A percentile compares a stretch with the other conserved stretches of the same genome.
phyloP scores from a whole-genome alignment of 2,797 vertebrate genomes.

The Pangasius macronema region DNA sequence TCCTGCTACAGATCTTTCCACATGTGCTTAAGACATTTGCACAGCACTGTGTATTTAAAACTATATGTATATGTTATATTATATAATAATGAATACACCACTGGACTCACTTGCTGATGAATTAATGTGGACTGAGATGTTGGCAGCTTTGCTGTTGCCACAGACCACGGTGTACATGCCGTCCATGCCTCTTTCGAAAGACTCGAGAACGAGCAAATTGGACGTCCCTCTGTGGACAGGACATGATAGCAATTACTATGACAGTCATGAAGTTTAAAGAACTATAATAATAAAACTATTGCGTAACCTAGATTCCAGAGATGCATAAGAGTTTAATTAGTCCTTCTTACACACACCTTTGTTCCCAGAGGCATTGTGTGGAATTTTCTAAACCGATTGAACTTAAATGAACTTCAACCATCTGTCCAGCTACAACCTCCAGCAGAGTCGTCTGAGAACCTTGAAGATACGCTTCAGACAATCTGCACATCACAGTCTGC shows the following conservation, averaged over 20 bases:
- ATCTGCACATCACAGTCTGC: constrained; percentile 39
- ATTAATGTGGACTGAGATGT: constrained; percentile 33
- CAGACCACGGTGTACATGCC: constrained; percentile 38
- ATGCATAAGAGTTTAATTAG: background rate
- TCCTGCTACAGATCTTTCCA: constrained; percentile 7
- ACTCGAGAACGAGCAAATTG: background rate
- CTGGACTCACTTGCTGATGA: constrained; percentile 44
- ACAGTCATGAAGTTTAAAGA: background rate
- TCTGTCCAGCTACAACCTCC: constrained; percentile 48
- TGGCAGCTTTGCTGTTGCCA: background rate
- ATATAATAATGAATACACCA: background rate
- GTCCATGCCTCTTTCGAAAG: constrained; percentile 17
- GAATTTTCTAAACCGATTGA: background rate
- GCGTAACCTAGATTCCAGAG: background rate
- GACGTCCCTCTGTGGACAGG: constrained; percentile 32
- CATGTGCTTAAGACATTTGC: no score
- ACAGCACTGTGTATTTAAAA: background rate
- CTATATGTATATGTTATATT: background rate
- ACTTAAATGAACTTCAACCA: constrained; percentile 58
- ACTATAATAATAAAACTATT: background rate
- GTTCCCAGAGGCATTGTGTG: constrained; percentile 43
- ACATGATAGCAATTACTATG: background rate
- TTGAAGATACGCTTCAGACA: constrained; percentile 38
- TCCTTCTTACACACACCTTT: constrained; percentile 37
- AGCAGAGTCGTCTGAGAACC: constrained; percentile 43